Percentiles rank a stretch among this genome's conserved stretches.
Evolutionary conservation across 2,113 vertebrate species (phyloP).

Genomic region (Phylloscopus trochilus): DNA sequence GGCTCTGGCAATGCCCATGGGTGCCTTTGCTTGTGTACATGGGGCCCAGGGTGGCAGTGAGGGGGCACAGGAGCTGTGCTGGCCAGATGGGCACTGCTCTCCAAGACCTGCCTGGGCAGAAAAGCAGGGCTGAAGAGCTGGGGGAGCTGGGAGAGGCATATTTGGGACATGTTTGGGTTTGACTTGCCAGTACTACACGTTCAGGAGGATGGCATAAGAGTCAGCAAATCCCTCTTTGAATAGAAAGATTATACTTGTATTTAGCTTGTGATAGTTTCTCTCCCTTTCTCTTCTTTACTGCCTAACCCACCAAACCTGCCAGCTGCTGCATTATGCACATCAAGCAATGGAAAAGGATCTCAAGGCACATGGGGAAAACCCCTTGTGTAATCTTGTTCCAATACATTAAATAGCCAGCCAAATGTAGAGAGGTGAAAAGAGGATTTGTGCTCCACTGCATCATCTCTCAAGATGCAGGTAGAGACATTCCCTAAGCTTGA

Average conservation of each 20-base stretch:
- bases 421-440: background rate
- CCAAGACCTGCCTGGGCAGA: background rate
- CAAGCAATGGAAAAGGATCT: background rate
- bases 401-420: background rate
- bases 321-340: background rate
- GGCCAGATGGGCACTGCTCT: accelerated
- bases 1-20: accelerated
- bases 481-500: background rate
- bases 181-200: background rate
- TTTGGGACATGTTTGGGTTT: background rate
- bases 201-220: background rate
- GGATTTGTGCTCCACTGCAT: background rate
- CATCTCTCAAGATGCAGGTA: background rate
- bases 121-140: background rate
- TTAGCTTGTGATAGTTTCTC: background rate
- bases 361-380: background rate
- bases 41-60: background rate
- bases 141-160: background rate
- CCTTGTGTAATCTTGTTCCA: background rate
- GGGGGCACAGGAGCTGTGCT: background rate
- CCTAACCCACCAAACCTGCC: background rate
- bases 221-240: background rate
- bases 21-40: accelerated
- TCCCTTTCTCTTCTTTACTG: background rate
- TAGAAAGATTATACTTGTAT: background rate